Percentiles rank a stretch among this genome's conserved stretches.
These are phyloP conservation scores for Alectura lathami DNA, from an alignment of 2,113 vertebrate species.

Conservation along the genomic window DNA sequence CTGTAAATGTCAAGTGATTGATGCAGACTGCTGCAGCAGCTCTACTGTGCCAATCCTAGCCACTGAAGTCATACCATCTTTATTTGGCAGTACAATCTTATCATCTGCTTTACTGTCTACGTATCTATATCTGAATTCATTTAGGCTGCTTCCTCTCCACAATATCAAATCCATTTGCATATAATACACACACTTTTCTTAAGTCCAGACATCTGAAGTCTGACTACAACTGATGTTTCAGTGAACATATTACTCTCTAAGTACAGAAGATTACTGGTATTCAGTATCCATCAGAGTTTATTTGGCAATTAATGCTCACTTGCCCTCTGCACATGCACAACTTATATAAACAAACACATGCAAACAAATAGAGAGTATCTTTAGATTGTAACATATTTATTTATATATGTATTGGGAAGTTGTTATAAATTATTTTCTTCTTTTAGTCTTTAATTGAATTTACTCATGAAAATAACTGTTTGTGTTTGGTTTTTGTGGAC, in stretches of 20 bases:
- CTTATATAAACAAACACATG: too few species aligned
- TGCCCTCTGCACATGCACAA: fast-evolving
- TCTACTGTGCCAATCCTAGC: not conserved
- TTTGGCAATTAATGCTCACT: not conserved
- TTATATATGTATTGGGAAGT: not conserved
- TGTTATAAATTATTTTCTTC: not conserved
- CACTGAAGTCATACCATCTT: not conserved
- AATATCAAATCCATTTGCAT: not conserved
- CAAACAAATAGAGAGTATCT: not conserved
- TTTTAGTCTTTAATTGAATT: not conserved
- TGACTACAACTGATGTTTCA: not conserved
- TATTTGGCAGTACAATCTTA: not conserved
- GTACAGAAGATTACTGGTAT: not conserved
- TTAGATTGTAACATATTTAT: not conserved
- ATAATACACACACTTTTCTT: not conserved
- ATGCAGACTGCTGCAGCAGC: not conserved
- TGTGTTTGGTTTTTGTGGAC: not conserved
- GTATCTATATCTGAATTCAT: not conserved
- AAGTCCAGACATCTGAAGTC: not conserved
- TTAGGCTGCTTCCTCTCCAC: not conserved
- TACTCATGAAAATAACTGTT: not conserved
- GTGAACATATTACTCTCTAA: not conserved
- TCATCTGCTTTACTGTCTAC: not conserved
- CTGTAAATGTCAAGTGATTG: not conserved
- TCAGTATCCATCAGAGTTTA: not conserved